Percentiles rank a stretch among this genome's conserved stretches.
Evolutionary conservation across 2,113 vertebrate species (phyloP).

Genomic region (Oreocharis arfaki): DNA sequence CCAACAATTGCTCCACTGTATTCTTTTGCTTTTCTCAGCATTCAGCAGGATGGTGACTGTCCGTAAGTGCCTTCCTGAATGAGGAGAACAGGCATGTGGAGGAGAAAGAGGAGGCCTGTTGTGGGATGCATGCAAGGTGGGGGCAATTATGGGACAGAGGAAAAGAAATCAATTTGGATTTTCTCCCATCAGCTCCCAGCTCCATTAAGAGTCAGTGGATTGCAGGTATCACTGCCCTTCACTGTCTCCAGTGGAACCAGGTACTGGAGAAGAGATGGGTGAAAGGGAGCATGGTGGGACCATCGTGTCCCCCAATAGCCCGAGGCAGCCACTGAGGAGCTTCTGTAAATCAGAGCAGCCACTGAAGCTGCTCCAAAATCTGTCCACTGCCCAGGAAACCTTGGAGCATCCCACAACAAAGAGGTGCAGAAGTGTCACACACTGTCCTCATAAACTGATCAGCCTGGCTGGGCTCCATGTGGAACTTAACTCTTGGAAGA

Average conservation of each 20-base stretch:
- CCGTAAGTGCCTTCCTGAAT: not conserved
- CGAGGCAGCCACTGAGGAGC: not conserved
- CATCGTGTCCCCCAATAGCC: rapidly evolving
- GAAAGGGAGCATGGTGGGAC: not conserved
- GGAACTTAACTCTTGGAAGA: not conserved
- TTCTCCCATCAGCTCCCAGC: not conserved
- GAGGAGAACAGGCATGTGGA: not conserved
- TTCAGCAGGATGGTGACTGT: not conserved
- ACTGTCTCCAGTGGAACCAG: not conserved
- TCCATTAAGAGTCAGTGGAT: not conserved
- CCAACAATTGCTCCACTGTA: not conserved
- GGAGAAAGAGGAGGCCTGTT: not conserved
- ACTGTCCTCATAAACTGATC: not conserved
- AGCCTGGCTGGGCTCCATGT: rapidly evolving
- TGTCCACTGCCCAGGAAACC: not conserved
- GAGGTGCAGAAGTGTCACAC: not conserved
- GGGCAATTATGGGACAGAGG: not conserved
- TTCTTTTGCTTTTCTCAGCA: not conserved
- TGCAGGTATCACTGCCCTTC: not conserved
- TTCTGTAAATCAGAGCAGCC: not conserved
- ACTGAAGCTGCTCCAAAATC: not conserved
- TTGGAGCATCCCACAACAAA: not conserved
- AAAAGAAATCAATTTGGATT: not conserved
- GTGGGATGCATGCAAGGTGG: not conserved
- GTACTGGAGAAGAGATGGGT: not conserved